phyloP scores from a whole-genome alignment of 1,140 invertebrate genomes.

The Leptinotarsa texana region DNA sequence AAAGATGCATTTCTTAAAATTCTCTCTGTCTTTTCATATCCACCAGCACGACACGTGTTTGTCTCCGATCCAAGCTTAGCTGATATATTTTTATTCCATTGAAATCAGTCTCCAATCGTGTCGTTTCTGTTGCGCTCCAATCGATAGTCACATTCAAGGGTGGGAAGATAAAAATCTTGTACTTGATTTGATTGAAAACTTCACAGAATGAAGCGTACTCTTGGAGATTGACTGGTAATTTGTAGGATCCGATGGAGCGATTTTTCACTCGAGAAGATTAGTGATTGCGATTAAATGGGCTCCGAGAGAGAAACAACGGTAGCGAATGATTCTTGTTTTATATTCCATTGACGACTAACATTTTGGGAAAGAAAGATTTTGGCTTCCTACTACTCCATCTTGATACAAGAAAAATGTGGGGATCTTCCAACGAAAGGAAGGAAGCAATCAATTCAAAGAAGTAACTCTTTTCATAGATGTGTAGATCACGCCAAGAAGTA shows the following conservation, averaged over 20 bases:
- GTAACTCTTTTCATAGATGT: too few species aligned
- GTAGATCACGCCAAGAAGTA: too few species aligned
- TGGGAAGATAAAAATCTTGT: slow-evolving; percentile 17
- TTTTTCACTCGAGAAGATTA: slow-evolving; percentile 41
- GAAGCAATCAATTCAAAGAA: too few species aligned
- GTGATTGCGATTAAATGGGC: slow-evolving; percentile 39
- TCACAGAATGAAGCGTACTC: slow-evolving; percentile 14
- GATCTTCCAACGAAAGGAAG: too few species aligned
- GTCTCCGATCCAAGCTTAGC: too few species aligned
- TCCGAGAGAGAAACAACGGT: slow-evolving; percentile 30
- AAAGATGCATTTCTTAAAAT: too few species aligned
- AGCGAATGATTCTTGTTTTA: slow-evolving; percentile 37
- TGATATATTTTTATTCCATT: slow-evolving; percentile 7
- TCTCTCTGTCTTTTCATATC: too few species aligned
- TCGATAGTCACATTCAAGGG: neutral
- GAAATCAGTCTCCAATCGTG: too few species aligned
- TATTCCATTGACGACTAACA: slow-evolving; percentile 27
- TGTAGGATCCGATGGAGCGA: slow-evolving; percentile 38
- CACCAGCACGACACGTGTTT: too few species aligned
- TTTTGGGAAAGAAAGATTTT: too few species aligned
- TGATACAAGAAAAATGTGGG: too few species aligned
- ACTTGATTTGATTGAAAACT: slow-evolving; percentile 23
- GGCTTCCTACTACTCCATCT: too few species aligned
- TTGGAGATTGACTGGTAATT: slow-evolving; percentile 39
- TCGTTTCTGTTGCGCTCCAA: neutral